Evolutionary conservation across 1,140 invertebrate species (phyloP), one percentile per base, ranked within the genome.

Genomic region (Monomorium pharaonis): DNA sequence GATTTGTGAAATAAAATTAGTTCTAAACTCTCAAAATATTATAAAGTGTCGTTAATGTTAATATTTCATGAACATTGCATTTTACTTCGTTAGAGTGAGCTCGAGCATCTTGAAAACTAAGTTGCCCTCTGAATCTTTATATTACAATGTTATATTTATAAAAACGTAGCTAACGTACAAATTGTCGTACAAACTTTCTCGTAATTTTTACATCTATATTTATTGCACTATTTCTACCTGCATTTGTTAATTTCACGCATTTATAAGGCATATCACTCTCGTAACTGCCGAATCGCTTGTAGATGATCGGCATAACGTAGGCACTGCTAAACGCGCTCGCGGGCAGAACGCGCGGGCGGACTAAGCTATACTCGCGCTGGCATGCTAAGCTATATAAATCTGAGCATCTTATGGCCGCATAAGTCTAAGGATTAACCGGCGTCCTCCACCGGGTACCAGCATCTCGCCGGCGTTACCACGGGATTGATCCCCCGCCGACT

Each of bases 311-410:
- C 33, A 18, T 42, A 81, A 81, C 63, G 24, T 47, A 65, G 60
- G 30, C 42, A 21, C n/a, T 33, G 42, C 6, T 44, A 63, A 63
- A 30, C 27, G 14, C 74, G 37, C 9, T 27, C 16, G 33, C 30
- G 75, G 62, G 42, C 58, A 44, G n/a, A n/a, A 44, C 18, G 18
- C 65, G 54, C 75, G 62, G 72, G 70, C 27, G 63, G 24, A 75
- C 65, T 27, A 54, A 56, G 77, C 77, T 67, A 42, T 21, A 63
- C 18, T n/a, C 24, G 47, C 21, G 58, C 74, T 85, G 69, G 76
- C 88, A 80, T 89, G 87, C 89, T 94, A 92, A 94, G 94, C 94
- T 93, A 91, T 93, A 95, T 95, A 95, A 94, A 95, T 95, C 94
- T 95, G 92, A 88, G 87, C 92, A 93, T 93, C 94, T 94, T 93